Conservation (phyloP, 1,140 invertebrate genomes). For the Batillaria attramentaria region DNA sequence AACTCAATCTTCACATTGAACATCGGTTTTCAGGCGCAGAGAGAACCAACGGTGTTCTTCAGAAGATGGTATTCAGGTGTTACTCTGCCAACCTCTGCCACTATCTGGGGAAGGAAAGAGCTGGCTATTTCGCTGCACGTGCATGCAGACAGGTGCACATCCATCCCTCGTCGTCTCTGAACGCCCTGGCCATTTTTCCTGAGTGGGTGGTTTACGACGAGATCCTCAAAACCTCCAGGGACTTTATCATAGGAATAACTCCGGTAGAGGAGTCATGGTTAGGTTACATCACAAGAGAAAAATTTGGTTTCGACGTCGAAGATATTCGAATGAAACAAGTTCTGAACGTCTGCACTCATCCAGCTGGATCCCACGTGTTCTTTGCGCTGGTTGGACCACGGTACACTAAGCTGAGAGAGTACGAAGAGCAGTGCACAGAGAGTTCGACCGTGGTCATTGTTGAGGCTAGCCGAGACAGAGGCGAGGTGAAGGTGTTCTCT, state of each 20-base stretch:
- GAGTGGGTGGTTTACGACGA: constrained; percentile 59
- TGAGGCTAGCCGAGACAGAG: constrained; percentile 49
- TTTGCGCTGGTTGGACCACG: constrained; percentile 52
- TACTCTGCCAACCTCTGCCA: constrained; percentile 45
- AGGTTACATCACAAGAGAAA: not conserved
- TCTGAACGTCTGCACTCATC: constrained; percentile 35
- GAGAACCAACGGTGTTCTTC: constrained; percentile 33
- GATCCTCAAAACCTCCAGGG: constrained; percentile 55
- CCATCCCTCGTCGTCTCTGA: constrained; percentile 58
- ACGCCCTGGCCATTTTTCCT: constrained; percentile 43
- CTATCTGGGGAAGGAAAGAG: constrained; percentile 54
- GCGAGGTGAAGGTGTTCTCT: constrained; percentile 46
- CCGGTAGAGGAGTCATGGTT: constrained; percentile 50
- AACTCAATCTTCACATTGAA: constrained; percentile 43
- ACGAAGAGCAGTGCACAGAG: constrained; percentile 41
- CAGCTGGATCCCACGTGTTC: constrained; percentile 48
- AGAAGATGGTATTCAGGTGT: constrained; percentile 48
- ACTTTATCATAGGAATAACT: constrained; percentile 59
- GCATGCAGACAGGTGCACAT: constrained; percentile 50
- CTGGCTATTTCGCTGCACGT: constrained; percentile 53
- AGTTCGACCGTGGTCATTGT: constrained; percentile 42
- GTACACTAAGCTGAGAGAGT: constrained; percentile 44
- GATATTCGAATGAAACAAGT: constrained; percentile 41
- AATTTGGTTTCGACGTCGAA: constrained; percentile 31
- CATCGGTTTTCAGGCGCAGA: constrained; percentile 39